Conservation (phyloP, 2,797 vertebrate species). For the Silurus aristotelis region DNA sequence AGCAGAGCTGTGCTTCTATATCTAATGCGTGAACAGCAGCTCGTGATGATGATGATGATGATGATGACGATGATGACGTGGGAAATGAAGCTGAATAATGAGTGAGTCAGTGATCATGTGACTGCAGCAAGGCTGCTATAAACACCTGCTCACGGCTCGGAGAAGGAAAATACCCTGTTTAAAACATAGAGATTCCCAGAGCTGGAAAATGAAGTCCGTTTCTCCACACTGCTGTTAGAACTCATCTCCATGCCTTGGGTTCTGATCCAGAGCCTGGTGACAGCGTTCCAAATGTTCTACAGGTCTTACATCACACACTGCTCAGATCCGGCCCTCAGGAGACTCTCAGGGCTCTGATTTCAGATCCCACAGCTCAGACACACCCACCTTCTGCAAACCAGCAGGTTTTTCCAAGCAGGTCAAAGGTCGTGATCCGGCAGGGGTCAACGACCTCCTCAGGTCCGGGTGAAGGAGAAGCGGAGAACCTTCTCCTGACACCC, state of each 20-base stretch:
- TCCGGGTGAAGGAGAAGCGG: neutral
- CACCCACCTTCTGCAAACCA: neutral
- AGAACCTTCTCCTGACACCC: neutral
- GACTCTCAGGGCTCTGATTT: conserved; percentile 53
- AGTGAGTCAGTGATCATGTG: neutral
- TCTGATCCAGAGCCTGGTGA: conserved; percentile 64
- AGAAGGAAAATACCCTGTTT: neutral
- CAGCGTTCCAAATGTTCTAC: conserved; percentile 73
- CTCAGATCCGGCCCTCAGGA: conserved; percentile 63
- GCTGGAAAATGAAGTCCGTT: too few relatives aligned
- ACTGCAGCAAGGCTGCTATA: too few relatives aligned
- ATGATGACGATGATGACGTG: neutral
- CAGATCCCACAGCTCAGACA: neutral
- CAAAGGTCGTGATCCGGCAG: conserved; percentile 6
- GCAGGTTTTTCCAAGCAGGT: conserved; percentile 6
- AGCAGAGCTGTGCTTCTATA: neutral
- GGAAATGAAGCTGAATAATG: too few relatives aligned
- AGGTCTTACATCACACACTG: conserved; percentile 67
- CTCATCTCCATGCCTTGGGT: neutral
- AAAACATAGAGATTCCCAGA: too few relatives aligned
- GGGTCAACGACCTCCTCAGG: conserved; percentile 25
- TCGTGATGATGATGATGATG: too few relatives aligned
- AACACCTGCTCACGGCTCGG: too few relatives aligned
- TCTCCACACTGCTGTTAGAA: neutral
- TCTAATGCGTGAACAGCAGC: neutral